Evolutionary conservation across 1,140 invertebrate genomes (phyloP).

Genomic region (Ganaspis sp.): DNA sequence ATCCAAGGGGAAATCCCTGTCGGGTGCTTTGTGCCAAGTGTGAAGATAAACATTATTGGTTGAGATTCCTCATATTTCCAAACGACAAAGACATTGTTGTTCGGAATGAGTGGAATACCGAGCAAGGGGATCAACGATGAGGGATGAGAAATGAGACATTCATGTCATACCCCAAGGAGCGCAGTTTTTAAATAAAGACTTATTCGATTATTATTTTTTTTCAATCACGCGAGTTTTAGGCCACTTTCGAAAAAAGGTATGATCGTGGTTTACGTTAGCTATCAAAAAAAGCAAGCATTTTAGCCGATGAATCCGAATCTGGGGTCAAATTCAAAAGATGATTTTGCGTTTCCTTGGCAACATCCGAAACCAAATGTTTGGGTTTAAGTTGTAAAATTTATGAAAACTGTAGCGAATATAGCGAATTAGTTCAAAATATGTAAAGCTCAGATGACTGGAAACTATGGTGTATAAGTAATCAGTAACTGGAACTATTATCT

Average conservation of each 20-base stretch:
- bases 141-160: slow-evolving; percentile 3
- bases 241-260: background rate
- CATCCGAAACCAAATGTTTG: too few species aligned
- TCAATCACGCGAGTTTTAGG: background rate
- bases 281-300: too few species aligned
- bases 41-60: slow-evolving; percentile 52
- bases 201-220: background rate
- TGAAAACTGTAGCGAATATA: too few species aligned
- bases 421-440: too few species aligned
- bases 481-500: too few species aligned
- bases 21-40: slow-evolving; percentile 49
- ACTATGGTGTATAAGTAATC: too few species aligned
- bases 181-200: background rate
- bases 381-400: too few species aligned
- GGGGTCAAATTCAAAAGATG: too few species aligned
- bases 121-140: slow-evolving; percentile 14
- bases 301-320: too few species aligned
- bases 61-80: slow-evolving; percentile 13
- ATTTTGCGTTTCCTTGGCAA: too few species aligned
- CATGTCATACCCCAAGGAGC: slow-evolving; percentile 2
- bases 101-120: background rate
- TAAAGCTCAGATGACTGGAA: too few species aligned
- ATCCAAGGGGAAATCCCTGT: slow-evolving; percentile 8
- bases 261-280: too few species aligned
- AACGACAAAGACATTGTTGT: slow-evolving; percentile 28